phyloP scores from a whole-genome alignment of 2,113 vertebrate species.

The Perca schrenkii region DNA sequence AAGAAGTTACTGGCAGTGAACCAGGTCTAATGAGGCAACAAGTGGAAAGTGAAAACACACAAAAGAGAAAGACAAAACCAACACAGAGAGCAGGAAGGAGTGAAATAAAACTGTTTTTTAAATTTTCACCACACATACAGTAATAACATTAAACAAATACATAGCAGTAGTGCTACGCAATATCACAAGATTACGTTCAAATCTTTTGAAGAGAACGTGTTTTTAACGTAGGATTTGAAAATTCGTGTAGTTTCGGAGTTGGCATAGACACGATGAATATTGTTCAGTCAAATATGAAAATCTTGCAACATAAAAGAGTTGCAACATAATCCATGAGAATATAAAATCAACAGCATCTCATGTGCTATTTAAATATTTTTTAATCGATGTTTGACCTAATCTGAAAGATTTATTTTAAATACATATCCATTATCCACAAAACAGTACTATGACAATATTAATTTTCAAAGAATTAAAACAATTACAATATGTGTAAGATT shows the following conservation, averaged over 20 bases:
- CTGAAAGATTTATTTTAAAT: neutral
- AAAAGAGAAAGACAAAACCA: neutral
- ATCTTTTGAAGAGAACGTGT: neutral
- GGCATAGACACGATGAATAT: neutral
- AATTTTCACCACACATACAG: neutral
- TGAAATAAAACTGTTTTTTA: neutral
- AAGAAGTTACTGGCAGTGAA: neutral
- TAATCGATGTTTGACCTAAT: neutral
- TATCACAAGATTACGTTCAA: neutral
- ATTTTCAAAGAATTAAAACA: neutral
- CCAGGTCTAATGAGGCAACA: conserved; percentile 6
- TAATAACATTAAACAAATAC: neutral
- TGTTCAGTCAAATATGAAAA: neutral
- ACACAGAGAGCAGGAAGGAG: neutral
- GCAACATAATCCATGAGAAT: neutral
- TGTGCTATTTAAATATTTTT: neutral
- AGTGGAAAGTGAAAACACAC: conserved; percentile 21
- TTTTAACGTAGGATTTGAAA: neutral
- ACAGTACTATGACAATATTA: neutral
- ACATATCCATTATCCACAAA: too few relatives aligned
- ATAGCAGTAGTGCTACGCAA: too few relatives aligned
- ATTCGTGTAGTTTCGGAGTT: neutral
- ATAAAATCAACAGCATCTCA: neutral
- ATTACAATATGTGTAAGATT: neutral
- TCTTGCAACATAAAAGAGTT: neutral